phyloP scores from a whole-genome alignment of 2,113 vertebrate genomes.

The Lophochroa leadbeateri region DNA sequence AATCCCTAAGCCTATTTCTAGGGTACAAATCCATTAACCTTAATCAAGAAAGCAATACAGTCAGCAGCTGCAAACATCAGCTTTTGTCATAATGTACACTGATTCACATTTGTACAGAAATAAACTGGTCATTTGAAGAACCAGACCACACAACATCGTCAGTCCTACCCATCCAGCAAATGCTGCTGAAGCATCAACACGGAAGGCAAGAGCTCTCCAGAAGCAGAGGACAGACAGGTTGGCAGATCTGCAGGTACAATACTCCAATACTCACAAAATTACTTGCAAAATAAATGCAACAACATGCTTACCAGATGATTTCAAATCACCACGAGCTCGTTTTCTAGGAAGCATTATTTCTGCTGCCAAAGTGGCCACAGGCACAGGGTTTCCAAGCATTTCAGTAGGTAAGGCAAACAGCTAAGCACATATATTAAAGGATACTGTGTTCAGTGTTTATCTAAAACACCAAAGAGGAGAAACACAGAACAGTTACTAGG shows the following conservation, averaged over 20 bases:
- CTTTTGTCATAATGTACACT: neutral
- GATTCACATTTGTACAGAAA: neutral
- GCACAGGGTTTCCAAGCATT: neutral
- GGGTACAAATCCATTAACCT: neutral
- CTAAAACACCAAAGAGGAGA: neutral
- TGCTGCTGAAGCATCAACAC: neutral
- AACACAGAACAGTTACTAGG: neutral
- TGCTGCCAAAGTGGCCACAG: neutral
- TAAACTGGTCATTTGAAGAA: neutral
- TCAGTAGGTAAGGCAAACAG: neutral
- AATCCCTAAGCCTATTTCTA: neutral
- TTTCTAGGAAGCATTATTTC: neutral
- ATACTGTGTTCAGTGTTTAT: neutral
- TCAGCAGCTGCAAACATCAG: neutral
- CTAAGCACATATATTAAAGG: neutral
- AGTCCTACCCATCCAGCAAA: neutral
- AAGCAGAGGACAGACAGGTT: neutral
- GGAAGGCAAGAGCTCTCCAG: neutral
- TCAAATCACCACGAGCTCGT: neutral
- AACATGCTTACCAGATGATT: neutral
- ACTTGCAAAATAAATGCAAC: neutral
- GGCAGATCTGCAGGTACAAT: neutral
- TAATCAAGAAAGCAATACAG: neutral
- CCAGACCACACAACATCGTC: neutral
- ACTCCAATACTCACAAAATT: neutral